A percentile compares a stretch with the other conserved stretches of the same genome.
These are phyloP conservation scores for Stomatorhinus ivindoensis DNA, from an alignment of 2,113 vertebrate genomes.

Conservation along the genomic window DNA sequence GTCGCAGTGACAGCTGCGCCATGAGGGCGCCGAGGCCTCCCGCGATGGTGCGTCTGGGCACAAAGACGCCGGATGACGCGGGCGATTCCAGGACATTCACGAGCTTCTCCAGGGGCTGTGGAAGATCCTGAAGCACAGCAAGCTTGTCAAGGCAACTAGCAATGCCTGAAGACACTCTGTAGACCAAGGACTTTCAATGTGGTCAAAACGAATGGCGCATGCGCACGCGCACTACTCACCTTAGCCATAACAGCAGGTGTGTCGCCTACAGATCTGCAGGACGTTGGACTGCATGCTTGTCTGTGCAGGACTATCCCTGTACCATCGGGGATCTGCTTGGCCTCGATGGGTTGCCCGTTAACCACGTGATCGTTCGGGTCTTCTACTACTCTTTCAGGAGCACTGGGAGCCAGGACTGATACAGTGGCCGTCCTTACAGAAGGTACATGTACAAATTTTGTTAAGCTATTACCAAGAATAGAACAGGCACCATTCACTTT, in stretches of 20 bases:
- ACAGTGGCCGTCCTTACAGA: not conserved
- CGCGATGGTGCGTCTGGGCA: not conserved
- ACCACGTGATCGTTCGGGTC: not conserved
- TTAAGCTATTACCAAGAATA: not conserved
- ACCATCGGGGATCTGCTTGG: not conserved
- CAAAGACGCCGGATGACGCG: not conserved
- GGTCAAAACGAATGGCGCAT: not conserved
- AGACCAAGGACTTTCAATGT: not conserved
- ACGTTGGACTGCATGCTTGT: not conserved
- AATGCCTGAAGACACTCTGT: not conserved
- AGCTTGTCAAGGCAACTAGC: not conserved
- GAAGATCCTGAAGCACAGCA: not conserved
- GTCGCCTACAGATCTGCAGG: not conserved
- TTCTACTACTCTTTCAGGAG: not conserved
- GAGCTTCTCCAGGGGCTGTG: not conserved
- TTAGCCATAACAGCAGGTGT: not conserved
- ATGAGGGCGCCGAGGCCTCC: not conserved
- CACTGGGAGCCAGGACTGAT: not conserved
- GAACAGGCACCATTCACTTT: not conserved
- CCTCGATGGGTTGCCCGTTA: not conserved
- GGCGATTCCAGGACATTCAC: slow-evolving; percentile 4
- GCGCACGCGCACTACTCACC: not conserved
- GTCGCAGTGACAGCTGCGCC: not conserved
- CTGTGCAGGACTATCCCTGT: not conserved
- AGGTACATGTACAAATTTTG: not conserved